Evolutionary conservation across 2,888 invertebrate species (phyloP).

Genomic region (Herminia tarsipennalis): DNA sequence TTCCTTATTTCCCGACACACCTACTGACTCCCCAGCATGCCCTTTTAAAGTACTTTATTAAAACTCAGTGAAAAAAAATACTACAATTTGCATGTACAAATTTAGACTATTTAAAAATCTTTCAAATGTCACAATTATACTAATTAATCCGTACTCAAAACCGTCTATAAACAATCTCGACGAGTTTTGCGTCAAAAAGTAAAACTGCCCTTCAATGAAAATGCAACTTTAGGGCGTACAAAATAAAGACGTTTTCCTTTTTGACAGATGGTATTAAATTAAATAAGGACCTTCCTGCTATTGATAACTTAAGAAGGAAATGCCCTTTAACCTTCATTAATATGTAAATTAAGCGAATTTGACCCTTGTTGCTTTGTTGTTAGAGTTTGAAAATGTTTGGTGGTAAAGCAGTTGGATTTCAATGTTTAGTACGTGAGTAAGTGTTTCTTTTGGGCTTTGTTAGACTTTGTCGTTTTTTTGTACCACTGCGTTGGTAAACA

Average conservation of each 20-base stretch:
- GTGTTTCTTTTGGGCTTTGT: too few relatives aligned
- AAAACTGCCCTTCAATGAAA: neutral
- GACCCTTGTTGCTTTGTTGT: slow-evolving; percentile 2
- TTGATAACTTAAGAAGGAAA: slow-evolving; percentile 56
- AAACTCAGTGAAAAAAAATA: too few relatives aligned
- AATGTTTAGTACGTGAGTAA: too few relatives aligned
- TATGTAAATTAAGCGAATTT: slow-evolving; percentile 2
- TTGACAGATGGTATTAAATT: slow-evolving; percentile 19
- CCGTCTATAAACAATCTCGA: neutral
- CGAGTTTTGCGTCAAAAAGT: neutral
- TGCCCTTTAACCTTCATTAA: slow-evolving; percentile 17
- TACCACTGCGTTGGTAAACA: too few relatives aligned
- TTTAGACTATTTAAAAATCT: too few relatives aligned
- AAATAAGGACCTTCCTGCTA: slow-evolving; percentile 52
- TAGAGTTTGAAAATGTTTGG: neutral
- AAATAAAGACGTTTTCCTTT: slow-evolving; percentile 2
- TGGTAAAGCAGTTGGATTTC: too few relatives aligned
- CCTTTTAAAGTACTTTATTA: too few relatives aligned
- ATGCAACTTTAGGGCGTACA: neutral
- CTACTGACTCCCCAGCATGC: too few relatives aligned
- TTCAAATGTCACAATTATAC: too few relatives aligned
- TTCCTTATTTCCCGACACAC: too few relatives aligned
- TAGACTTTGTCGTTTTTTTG: too few relatives aligned
- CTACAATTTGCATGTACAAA: too few relatives aligned
- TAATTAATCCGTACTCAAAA: slow-evolving; percentile 1